These are phyloP conservation scores for Philopotamus ludificatus DNA, from an alignment of 1,140 invertebrate genomes.

Conservation along the genomic window DNA sequence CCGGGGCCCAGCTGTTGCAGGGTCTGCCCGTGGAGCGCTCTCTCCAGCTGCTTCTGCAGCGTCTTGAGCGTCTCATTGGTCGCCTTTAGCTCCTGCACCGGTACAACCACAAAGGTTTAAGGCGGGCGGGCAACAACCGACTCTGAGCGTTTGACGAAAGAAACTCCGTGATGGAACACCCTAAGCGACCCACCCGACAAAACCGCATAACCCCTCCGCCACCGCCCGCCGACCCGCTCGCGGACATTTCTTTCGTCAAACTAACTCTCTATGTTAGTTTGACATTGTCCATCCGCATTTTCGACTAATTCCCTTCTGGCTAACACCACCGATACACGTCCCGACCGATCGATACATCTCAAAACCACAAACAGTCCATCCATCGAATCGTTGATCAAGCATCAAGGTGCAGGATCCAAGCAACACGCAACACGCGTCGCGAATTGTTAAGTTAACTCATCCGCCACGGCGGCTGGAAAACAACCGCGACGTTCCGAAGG, in stretches of 20 bases:
- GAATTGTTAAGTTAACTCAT: too few species aligned
- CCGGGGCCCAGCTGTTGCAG: constrained; percentile 64
- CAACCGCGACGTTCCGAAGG: too few species aligned
- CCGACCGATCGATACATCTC: too few species aligned
- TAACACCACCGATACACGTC: not conserved
- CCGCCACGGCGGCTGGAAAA: too few species aligned
- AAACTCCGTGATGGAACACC: constrained; percentile 28
- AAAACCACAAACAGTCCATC: too few species aligned
- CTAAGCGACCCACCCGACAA: not conserved
- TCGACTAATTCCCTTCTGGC: constrained; percentile 36
- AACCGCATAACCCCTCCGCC: constrained; percentile 45
- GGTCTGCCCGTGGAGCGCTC: constrained; percentile 64
- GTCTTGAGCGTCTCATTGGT: constrained; percentile 77
- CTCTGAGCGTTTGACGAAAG: constrained; percentile 41
- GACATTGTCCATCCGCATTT: constrained; percentile 42
- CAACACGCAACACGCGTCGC: too few species aligned
- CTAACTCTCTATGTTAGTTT: constrained; percentile 41
- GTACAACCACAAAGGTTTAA: constrained; percentile 19
- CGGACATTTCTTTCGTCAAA: constrained; percentile 47
- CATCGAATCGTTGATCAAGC: too few species aligned
- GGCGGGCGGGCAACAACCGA: constrained; percentile 11
- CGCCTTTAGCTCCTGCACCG: constrained; percentile 71
- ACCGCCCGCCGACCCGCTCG: constrained; percentile 46
- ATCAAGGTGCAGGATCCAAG: too few species aligned
- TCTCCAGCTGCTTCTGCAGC: constrained; percentile 74